A percentile compares a stretch with the other conserved stretches of the same genome.
These are phyloP conservation scores for Hydrozoanthus gracilis DNA, from an alignment of 92 coral and sea anemone species.

Conservation along the genomic window DNA sequence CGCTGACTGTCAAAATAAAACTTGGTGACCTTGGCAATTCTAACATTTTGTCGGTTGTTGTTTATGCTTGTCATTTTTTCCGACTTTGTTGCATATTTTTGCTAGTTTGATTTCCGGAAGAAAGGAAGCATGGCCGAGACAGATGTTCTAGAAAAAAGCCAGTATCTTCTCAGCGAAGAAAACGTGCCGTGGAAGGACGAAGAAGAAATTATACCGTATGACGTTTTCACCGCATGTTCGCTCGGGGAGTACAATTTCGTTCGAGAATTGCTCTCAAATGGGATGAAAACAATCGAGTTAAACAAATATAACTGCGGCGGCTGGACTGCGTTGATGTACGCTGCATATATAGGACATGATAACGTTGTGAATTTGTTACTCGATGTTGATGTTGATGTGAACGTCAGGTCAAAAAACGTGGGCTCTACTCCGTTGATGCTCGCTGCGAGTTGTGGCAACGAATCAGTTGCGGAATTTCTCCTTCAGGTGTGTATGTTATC, in stretches of 20 bases:
- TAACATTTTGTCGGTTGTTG: background rate
- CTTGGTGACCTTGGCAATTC: background rate
- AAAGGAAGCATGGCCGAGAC: conserved; percentile 26
- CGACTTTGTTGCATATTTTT: conserved; percentile 29
- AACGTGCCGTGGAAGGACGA: conserved; percentile 80
- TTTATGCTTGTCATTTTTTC: background rate
- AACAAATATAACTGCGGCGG: conserved; percentile 78
- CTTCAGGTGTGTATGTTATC: conserved; percentile 35
- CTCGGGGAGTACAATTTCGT: conserved; percentile 80
- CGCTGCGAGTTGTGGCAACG: conserved; percentile 92
- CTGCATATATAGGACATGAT: conserved; percentile 89
- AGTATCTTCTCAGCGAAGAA: conserved; percentile 38
- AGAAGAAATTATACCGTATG: conserved; percentile 74
- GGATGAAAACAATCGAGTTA: conserved; percentile 53
- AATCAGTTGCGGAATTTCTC: conserved; percentile 74
- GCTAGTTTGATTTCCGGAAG: conserved; percentile 40
- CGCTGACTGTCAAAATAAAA: conserved; percentile 44
- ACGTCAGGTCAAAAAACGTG: conserved; percentile 52
- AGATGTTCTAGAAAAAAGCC: conserved; percentile 53
- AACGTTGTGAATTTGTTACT: conserved; percentile 76
- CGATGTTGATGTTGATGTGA: conserved; percentile 71
- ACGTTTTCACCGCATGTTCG: conserved; percentile 86
- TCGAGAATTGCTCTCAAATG: conserved; percentile 62
- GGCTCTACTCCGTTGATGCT: conserved; percentile 89
- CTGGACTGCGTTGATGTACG: conserved; percentile 97